Conservation (phyloP, 2,797 vertebrate genomes). For the Diplodus puntazzo region DNA sequence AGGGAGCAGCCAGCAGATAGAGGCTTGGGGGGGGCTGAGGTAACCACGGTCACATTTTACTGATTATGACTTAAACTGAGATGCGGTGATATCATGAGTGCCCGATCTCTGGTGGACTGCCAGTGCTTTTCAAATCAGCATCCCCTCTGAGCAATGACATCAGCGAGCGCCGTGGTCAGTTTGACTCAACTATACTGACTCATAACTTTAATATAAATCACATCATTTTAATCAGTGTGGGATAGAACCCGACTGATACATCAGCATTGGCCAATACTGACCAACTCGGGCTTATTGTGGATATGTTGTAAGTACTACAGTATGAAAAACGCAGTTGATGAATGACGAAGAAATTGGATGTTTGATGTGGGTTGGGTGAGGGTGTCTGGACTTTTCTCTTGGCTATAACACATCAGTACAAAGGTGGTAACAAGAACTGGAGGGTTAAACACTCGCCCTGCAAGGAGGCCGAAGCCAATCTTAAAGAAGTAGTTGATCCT, state of each 20-base stretch:
- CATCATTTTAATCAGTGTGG: constrained; percentile 41
- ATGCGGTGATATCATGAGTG: constrained; percentile 73
- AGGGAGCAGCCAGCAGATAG: constrained; percentile 19
- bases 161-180: constrained; percentile 54
- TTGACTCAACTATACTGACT: constrained; percentile 62
- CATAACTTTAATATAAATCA: constrained; percentile 49
- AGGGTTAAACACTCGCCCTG: background rate
- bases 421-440: background rate
- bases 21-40: constrained; percentile 28
- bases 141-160: constrained; percentile 73
- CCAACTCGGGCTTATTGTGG: background rate
- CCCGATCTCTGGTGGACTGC: constrained; percentile 39
- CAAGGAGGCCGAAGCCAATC: background rate
- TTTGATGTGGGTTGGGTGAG: too few relatives aligned
- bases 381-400: too few relatives aligned
- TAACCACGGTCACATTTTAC: constrained; percentile 60
- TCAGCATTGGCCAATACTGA: background rate
- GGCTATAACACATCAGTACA: too few relatives aligned
- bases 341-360: background rate
- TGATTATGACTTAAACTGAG: constrained; percentile 75
- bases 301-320: background rate
- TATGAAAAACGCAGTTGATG: background rate
- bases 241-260: background rate
- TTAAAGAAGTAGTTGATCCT: too few relatives aligned
- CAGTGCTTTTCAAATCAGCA: constrained; percentile 48